Evolutionary conservation across 2,888 invertebrate genomes (phyloP), one percentile per base, ranked within the genome.

Genomic region (Spodoptera exigua): DNA sequence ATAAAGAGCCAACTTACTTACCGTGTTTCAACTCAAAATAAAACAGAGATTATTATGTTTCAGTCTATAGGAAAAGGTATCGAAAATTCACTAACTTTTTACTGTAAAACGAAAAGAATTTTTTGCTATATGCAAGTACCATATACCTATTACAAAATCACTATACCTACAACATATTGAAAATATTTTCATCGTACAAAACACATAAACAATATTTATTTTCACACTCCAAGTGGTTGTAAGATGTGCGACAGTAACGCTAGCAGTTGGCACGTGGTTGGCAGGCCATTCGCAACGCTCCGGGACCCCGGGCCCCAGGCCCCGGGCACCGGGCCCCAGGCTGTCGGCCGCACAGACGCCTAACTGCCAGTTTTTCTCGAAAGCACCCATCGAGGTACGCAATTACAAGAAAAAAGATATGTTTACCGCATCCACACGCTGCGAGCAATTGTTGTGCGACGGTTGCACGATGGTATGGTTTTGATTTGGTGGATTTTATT

Each of bases 341-440:
- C 35, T 3, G 47, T 32, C 43, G 18, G 59, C 32, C 54, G 55
- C 47, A 47, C 48, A 55, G 54, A 54, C 53, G 59, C 52, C 61
- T 54, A 51, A 62, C 70, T 66, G 68, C 51, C 58, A 51, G 59
- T 58, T 70, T 69, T 66, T 79, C 62, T 74, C 70, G 49, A 76
- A 70, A 78, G 70, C 75, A 63, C 56, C 70, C 58, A 74, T 74
- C 62, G 76, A 71, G 78, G 80, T 80, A 76, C 65, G 66, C 78
- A 71, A 75, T 82, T 82, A 74, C 71, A 71, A 71, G 61, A 43
- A 76, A 67, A 62, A 48, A 43, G 53, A 57, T 65, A 64, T 71
- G 69, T 52, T 44, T 46, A 53, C 14, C 40, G 46, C 46, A 40
- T 17, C 2, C 39, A 35, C 13, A n/a, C 61, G 57, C 35, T 48